These are phyloP conservation scores for Gasterosteus aculeatus DNA, from an alignment of 2,113 vertebrate species.

Conservation along the genomic window DNA sequence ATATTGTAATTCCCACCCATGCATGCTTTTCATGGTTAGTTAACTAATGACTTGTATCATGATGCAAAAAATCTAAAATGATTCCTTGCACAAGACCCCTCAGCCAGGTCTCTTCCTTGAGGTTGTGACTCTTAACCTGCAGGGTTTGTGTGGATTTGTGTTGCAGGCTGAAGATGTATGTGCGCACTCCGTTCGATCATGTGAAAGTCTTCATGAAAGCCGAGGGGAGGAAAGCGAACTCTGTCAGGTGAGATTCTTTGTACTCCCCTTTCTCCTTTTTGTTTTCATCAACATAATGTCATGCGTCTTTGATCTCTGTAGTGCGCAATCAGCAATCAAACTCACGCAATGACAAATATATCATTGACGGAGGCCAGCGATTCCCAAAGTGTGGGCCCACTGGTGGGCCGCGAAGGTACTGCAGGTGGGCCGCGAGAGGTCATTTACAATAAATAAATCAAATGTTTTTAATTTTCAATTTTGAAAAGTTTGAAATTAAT, in stretches of 20 bases:
- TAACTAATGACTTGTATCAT: neutral
- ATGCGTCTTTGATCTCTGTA: neutral
- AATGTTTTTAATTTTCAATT: no score
- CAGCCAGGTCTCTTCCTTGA: neutral
- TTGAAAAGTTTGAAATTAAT: no score
- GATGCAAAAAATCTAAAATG: neutral
- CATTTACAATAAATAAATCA: no score
- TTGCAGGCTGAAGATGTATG: conserved; percentile 91
- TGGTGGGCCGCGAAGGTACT: no score
- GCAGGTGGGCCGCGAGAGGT: no score
- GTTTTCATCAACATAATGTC: neutral
- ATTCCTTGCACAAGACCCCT: no score
- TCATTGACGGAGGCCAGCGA: no score
- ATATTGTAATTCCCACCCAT: no score
- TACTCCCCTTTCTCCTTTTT: neutral
- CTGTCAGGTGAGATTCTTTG: conserved; percentile 81
- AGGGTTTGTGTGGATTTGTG: conserved; percentile 43
- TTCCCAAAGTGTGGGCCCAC: no score
- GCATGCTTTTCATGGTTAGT: no score
- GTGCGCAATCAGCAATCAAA: neutral
- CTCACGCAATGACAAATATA: no score
- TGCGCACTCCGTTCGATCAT: conserved; percentile 69
- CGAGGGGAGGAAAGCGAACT: conserved; percentile 85
- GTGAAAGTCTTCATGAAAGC: conserved; percentile 91
- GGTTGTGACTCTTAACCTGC: neutral